Evolutionary conservation across 2,797 vertebrate genomes (phyloP).

Genomic region (Centropyge bicolor): DNA sequence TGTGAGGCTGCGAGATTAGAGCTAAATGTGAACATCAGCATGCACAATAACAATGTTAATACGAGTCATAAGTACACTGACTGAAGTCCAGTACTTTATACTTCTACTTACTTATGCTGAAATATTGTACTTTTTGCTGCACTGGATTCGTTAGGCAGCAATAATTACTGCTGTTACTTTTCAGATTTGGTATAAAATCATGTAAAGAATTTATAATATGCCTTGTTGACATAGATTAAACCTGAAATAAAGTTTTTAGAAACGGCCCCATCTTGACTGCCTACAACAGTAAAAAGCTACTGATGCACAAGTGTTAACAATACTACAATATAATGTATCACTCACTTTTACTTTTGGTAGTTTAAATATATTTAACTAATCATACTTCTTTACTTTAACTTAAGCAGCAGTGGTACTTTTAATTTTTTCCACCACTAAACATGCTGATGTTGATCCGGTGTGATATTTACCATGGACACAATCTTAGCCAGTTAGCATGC

Average conservation of each 20-base stretch:
- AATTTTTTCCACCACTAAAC: not conserved
- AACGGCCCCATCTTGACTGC: no score
- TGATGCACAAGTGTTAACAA: no score
- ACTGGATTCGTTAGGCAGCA: not conserved
- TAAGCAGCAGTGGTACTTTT: not conserved
- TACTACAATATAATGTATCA: no score
- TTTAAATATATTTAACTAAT: not conserved
- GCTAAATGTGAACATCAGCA: not conserved
- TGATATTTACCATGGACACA: not conserved
- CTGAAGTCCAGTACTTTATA: not conserved
- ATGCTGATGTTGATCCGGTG: not conserved
- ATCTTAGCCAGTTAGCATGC: not conserved
- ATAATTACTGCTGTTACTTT: not conserved
- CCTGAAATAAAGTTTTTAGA: no score
- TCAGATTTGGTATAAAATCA: not conserved
- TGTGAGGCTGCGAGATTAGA: no score
- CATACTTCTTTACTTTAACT: not conserved
- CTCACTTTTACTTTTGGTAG: not conserved
- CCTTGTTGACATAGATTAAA: not conserved
- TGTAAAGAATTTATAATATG: not conserved
- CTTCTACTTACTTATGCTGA: no score
- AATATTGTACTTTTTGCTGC: not conserved
- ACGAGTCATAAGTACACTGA: not conserved
- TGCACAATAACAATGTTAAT: not conserved
- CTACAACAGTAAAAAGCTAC: no score